Evolutionary conservation across 1,140 invertebrate species (phyloP).

Genomic region (Luehdorfia chinensis): DNA sequence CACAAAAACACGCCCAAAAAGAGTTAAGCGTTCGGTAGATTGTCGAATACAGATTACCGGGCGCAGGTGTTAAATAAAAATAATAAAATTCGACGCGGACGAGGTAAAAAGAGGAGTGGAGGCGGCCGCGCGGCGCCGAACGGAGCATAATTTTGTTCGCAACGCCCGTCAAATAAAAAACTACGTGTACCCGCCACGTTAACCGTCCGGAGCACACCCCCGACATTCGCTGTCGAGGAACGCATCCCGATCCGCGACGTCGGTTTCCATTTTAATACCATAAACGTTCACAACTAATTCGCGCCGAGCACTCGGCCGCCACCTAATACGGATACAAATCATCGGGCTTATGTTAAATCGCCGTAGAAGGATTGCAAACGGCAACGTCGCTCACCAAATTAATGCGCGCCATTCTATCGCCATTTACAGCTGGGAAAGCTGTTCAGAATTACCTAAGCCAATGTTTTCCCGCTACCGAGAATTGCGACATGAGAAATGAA

Average conservation of each 20-base stretch:
- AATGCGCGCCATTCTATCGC: conserved; percentile 3
- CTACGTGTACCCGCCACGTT: conserved; percentile 48
- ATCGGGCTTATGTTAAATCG: neutral
- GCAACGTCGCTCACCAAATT: neutral
- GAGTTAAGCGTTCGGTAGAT: conserved; percentile 74
- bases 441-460: neutral
- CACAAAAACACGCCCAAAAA: conserved; percentile 63
- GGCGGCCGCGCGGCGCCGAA: conserved; percentile 65
- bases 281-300: conserved; percentile 29
- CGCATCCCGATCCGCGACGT: conserved; percentile 34
- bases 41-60: conserved; percentile 72
- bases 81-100: conserved; percentile 67
- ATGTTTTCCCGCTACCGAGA: neutral
- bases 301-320: neutral
- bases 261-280: conserved; percentile 40
- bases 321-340: conserved; percentile 11
- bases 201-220: conserved; percentile 43
- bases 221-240: conserved; percentile 47
- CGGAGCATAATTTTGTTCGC: too few relatives aligned
- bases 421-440: conserved; percentile 11
- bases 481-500: neutral
- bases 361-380: conserved; percentile 3
- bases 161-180: conserved; percentile 59
- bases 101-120: conserved; percentile 65
- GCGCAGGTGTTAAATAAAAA: conserved; percentile 76